Evolutionary conservation across 1,140 invertebrate genomes (phyloP).

Genomic region (Rhizoglyphus robini): DNA sequence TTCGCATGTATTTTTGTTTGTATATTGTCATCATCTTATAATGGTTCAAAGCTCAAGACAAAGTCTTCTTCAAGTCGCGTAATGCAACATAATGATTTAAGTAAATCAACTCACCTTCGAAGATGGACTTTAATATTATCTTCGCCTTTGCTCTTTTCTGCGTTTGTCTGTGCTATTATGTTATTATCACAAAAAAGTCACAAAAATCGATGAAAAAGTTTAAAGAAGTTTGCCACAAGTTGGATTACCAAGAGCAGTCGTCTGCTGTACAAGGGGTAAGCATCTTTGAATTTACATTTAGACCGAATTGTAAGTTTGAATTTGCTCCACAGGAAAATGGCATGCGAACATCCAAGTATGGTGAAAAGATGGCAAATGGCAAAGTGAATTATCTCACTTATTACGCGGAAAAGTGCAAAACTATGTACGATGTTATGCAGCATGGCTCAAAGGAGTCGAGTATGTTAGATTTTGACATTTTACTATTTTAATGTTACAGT

Average conservation of each 20-base stretch:
- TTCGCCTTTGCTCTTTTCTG: neutral
- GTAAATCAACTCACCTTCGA: too few relatives aligned
- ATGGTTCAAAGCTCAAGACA: too few relatives aligned
- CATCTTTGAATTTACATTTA: neutral
- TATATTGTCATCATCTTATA: too few relatives aligned
- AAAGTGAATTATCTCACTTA: slow-evolving; percentile 47
- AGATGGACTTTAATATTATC: neutral
- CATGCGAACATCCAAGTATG: neutral
- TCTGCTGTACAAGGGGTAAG: neutral
- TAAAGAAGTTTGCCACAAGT: neutral
- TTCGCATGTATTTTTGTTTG: too few relatives aligned
- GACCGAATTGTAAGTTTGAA: neutral
- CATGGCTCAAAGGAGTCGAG: slow-evolving; percentile 34
- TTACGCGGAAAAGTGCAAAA: slow-evolving; percentile 34
- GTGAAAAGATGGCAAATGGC: neutral
- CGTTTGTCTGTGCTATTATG: neutral
- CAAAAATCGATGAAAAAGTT: slow-evolving; percentile 1
- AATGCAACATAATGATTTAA: too few relatives aligned
- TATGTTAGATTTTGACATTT: slow-evolving; percentile 31
- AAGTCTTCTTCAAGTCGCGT: too few relatives aligned
- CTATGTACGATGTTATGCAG: slow-evolving; percentile 36
- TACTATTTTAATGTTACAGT: too few relatives aligned
- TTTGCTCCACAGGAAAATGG: neutral
- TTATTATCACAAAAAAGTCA: neutral
- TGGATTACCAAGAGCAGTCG: neutral